Evolutionary conservation across 23 tunicate genomes (phyloP), one percentile per base, ranked within the genome.

Genomic region (Phallusia fumigata): DNA sequence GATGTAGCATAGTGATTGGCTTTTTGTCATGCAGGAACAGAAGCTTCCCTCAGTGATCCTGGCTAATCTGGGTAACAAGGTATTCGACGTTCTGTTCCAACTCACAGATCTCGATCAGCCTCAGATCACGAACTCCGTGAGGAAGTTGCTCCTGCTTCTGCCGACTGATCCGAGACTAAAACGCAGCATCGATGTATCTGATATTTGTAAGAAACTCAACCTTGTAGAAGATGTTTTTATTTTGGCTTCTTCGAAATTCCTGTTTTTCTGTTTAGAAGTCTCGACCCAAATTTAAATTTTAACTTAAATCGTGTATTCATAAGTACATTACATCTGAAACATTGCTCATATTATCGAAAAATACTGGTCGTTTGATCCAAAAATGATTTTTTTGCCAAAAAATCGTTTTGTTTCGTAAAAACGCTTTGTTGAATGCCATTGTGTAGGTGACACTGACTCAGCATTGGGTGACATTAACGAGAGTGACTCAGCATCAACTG

Each of bases 41-140:
- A 82, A 89, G 36, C 87, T 91, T 45, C 96, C 96, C 5, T 86
- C 96, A 0, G 96, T 86, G 36, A 90, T 86, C 31, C 76, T 91
- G 58, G 82, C 90, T 12, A 82, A 86, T 35, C 80, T 87, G n/a
- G 90, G 96, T 15, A 81, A 77, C 78, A 76, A 81, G 26, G 85
- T 85, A 15, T 91, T 64, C 74, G 96, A 91, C 31, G 65, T 83
- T 58, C 35, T 91, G 85, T 91, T 87, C 76, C 90, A 86, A 58
- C 86, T 91, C 40, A 91, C 91, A 34, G 96, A 91, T 75, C 53
- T 78, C 83, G 85, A 86, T 79, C 91, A 86, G 79, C 78, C 84
- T 50, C 84, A 82, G 47, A 83, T 91, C 75, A 91, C 90, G 65
- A 80, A 49, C 47, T 75, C 80, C 16, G 96, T 89, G 19, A 83